These are phyloP conservation scores for Encarsia formosa DNA, from an alignment of 2,888 invertebrate species.

Conservation along the genomic window DNA sequence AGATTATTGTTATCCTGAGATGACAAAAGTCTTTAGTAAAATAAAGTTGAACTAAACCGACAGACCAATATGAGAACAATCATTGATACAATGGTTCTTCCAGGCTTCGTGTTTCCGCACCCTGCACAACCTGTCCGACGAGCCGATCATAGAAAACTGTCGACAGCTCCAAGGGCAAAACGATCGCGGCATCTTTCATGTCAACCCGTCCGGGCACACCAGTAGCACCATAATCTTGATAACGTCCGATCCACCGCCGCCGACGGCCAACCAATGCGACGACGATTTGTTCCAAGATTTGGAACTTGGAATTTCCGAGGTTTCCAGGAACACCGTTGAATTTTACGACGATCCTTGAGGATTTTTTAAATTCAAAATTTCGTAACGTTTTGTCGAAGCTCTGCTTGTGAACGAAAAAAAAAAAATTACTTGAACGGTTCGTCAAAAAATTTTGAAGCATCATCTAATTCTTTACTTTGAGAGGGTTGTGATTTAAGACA, in stretches of 20 bases:
- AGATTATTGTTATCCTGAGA: too few species aligned
- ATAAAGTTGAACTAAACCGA: too few species aligned
- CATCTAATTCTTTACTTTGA: too few species aligned
- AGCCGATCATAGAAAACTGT: slow-evolving; percentile 10
- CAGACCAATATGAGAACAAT: too few species aligned
- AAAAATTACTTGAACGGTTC: too few species aligned
- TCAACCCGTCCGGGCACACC: not conserved
- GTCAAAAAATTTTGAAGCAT: too few species aligned
- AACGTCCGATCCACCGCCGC: not conserved
- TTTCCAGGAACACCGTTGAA: not conserved
- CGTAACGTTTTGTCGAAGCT: not conserved
- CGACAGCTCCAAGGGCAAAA: not conserved
- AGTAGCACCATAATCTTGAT: not conserved
- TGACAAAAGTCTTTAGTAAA: too few species aligned
- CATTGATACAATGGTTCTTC: not conserved
- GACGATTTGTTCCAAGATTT: not conserved
- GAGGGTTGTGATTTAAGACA: too few species aligned
- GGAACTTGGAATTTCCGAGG: not conserved
- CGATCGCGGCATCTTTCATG: not conserved
- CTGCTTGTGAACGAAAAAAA: too few species aligned
- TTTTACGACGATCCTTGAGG: not conserved
- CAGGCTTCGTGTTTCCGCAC: slow-evolving; percentile 4
- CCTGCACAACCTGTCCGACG: not conserved
- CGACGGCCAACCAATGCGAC: slow-evolving; percentile 2
- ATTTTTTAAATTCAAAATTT: not conserved